Evolutionary conservation across 2,888 invertebrate species (phyloP), one percentile per base, ranked within the genome.

Genomic region (Scaptomyza caliginosa): DNA sequence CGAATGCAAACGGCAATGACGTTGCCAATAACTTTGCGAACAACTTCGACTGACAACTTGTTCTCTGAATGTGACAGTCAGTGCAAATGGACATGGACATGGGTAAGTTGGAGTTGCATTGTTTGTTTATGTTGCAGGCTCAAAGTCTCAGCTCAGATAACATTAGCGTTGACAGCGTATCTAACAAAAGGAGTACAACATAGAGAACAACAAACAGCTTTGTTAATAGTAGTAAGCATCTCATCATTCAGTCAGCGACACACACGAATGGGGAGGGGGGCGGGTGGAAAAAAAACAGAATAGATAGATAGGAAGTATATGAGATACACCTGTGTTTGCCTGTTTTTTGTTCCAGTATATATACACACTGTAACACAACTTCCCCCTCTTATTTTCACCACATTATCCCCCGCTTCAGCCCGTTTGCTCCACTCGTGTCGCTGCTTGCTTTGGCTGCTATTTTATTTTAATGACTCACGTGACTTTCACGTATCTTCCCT

Each of bases 401-500:
- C 30, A 28, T n/a, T 8, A 17, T 11, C 42, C 5, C 2, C 7
- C 19, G 11, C 6, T 3, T 3, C 7, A n/a, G 7, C 34, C 8
- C 30, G 5, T 24, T 24, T 39, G n/a, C n/a, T 6, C 16, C 2
- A 6, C n/a, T 2, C 7, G 55, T 62, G 48, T 17, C 32, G 2
- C 32, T 26, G 26, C n/a, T 10, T 28, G 45, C 24, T 39, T 59
- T 55, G 54, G 54, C 86, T 81, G 88, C 75, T 82, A 82, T 87
- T 87, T 78, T 88, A 85, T 81, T 81, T 81, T 87, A 81, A 81
- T 81, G 80, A 81, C 80, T 87, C 80, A 81, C 80, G 88, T 81
- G 80, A 87, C 80, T 81, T 87, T 87, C 67, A 78, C 80, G 86
- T 87, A 86, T 79, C 86, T 79, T 56, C 64, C 38, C 56, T 52